Evolutionary conservation across 2,113 vertebrate species (phyloP).

Genomic region (Pseudois nayaur): DNA sequence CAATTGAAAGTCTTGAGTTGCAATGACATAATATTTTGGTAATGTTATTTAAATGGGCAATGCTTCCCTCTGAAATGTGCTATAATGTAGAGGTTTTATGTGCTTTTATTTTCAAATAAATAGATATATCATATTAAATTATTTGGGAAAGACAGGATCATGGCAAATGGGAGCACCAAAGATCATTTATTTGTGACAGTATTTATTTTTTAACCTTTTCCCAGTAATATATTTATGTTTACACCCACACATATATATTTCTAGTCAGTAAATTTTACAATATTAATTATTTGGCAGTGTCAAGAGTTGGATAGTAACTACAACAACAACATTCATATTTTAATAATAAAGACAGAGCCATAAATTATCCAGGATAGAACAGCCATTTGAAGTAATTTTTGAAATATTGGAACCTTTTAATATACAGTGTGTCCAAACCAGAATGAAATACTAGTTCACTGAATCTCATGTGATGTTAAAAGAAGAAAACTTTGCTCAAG

Average conservation of each 20-base stretch:
- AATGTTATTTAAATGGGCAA: background rate
- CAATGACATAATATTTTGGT: background rate
- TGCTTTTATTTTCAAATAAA: conserved; percentile 44
- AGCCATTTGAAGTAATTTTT: background rate
- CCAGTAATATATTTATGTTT: conserved; percentile 15
- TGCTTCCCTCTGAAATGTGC: background rate
- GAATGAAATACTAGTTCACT: background rate
- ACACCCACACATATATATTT: background rate
- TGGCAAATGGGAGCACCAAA: background rate
- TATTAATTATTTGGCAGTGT: conserved; percentile 48
- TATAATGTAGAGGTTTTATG: background rate
- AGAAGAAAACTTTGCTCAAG: background rate
- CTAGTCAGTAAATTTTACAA: conserved; percentile 2
- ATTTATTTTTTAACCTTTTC: conserved; percentile 27
- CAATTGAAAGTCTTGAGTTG: background rate
- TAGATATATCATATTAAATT: conserved; percentile 27
- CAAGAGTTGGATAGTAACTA: background rate
- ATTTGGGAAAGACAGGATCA: background rate
- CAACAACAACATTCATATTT: conserved; percentile 4
- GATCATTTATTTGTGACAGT: conserved; percentile 7
- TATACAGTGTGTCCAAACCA: background rate
- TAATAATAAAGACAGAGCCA: conserved; percentile 11
- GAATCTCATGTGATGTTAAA: background rate
- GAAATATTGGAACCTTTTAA: background rate
- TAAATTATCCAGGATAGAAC: conserved; percentile 25